A percentile compares a stretch with the other conserved stretches of the same genome.
Conservation (phyloP, 2,888 invertebrate genomes). For the Drosophila austrosaltans region DNA sequence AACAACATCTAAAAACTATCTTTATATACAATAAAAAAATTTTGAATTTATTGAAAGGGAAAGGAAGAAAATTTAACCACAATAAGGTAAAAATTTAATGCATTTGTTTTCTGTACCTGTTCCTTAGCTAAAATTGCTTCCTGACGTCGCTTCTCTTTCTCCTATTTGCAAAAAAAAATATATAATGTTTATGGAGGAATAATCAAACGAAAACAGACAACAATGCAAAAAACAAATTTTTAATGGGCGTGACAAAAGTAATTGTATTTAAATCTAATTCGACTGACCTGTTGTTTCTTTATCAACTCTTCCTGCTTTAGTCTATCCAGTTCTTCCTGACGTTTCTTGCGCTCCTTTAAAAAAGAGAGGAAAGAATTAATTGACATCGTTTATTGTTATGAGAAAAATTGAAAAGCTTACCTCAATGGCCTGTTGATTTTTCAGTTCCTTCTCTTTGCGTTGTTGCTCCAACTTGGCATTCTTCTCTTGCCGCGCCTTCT, state of each 20-base stretch:
- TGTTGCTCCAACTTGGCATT: conserved; percentile 93
- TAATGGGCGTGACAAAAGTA: conserved; percentile 16
- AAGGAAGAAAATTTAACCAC: conserved; percentile 17
- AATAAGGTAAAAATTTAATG: background rate
- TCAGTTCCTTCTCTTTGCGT: conserved; percentile 90
- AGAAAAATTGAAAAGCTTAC: conserved; percentile 84
- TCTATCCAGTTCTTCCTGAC: conserved; percentile 93
- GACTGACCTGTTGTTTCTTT: conserved; percentile 92
- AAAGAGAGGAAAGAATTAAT: background rate
- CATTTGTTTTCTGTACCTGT: conserved; percentile 87
- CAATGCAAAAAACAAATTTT: conserved; percentile 34
- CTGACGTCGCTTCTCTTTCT: conserved; percentile 94
- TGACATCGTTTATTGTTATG: no score
- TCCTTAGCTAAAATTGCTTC: conserved; percentile 95
- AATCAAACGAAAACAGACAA: conserved; percentile 19
- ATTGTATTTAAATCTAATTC: background rate
- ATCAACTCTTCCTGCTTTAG: conserved; percentile 92
- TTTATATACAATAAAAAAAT: background rate
- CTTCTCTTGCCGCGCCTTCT: conserved; percentile 87
- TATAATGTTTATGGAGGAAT: conserved; percentile 6
- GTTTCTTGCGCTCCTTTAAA: conserved; percentile 92
- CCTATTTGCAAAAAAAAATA: conserved; percentile 86
- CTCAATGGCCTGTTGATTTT: conserved; percentile 94
- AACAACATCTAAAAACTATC: background rate
- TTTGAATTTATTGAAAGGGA: conserved; percentile 2